Conservation (phyloP, 2,888 invertebrate species). For the Sisyra terminalis region DNA sequence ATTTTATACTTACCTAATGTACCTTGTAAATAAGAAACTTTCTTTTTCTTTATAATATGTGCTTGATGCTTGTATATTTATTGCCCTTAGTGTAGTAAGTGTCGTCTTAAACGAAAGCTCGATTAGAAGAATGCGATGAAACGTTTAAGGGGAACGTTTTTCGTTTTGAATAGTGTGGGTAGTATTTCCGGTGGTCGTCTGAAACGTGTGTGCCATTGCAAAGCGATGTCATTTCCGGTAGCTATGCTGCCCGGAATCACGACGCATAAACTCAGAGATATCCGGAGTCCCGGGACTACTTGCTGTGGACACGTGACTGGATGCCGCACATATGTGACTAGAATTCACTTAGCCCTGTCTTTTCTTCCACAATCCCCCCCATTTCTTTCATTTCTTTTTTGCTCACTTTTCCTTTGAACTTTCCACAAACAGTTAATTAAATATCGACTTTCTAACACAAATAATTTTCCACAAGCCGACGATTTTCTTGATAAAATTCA, state of each 20-base stretch:
- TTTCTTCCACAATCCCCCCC: background rate
- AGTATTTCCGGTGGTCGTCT: constrained; percentile 4
- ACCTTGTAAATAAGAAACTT: too few relatives aligned
- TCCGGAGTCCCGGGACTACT: background rate
- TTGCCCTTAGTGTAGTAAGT: too few relatives aligned
- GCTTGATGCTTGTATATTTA: too few relatives aligned
- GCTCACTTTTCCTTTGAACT: background rate
- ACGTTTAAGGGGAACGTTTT: background rate
- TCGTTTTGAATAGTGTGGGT: background rate
- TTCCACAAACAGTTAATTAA: too few relatives aligned
- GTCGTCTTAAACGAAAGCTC: background rate
- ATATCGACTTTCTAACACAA: too few relatives aligned
- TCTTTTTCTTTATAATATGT: too few relatives aligned
- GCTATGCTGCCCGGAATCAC: constrained; percentile 6
- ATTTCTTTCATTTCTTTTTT: background rate
- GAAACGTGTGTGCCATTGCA: constrained; percentile 8
- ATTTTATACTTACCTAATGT: too few relatives aligned
- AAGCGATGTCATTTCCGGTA: constrained; percentile 9
- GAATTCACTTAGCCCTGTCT: constrained; percentile 3
- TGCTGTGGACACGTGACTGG: background rate
- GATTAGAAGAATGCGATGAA: background rate
- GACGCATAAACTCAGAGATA: constrained; percentile 8
- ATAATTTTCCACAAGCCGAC: too few relatives aligned
- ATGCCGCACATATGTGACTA: constrained; percentile 1
- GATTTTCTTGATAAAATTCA: too few relatives aligned